These are phyloP conservation scores for Rhabdomys pumilio DNA, from an alignment of 2,797 vertebrate genomes.

Conservation along the genomic window DNA sequence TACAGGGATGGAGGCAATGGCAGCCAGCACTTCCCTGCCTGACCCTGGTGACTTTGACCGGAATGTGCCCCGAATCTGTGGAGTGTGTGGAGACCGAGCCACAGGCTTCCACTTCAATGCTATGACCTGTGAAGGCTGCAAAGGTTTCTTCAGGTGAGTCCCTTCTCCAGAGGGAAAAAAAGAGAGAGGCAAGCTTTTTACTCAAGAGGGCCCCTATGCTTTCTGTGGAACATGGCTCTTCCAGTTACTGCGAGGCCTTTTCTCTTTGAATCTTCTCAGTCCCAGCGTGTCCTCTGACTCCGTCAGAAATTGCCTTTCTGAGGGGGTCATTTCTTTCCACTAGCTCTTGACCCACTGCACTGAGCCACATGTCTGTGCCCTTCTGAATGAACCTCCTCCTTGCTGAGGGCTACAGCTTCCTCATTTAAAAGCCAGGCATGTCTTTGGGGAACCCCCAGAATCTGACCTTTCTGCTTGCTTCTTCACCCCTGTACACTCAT, in stretches of 20 bases:
- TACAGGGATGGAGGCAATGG: constrained; percentile 92
- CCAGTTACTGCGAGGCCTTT: neutral
- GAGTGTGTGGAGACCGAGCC: constrained; percentile 97
- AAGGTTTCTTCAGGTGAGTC: constrained; percentile 97
- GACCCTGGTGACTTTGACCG: constrained; percentile 93
- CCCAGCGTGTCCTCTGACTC: neutral
- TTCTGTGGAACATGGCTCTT: neutral
- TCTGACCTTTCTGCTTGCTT: neutral
- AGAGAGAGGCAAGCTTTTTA: neutral
- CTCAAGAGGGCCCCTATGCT: neutral
- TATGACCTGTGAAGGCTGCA: constrained; percentile 99
- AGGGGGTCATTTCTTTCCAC: neutral
- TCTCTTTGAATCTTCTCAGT: neutral
- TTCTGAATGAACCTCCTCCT: neutral
- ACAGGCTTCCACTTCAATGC: constrained; percentile 99
- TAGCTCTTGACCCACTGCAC: neutral
- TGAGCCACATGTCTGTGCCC: neutral
- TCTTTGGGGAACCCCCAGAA: neutral
- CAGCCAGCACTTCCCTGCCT: constrained; percentile 93
- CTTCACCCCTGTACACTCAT: neutral
- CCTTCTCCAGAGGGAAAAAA: neutral
- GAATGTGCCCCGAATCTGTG: constrained; percentile 95
- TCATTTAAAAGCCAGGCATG: neutral
- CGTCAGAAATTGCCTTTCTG: neutral
- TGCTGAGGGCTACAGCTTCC: neutral